Conservation (phyloP, 2,113 vertebrate genomes). For the Garra rufa region DNA sequence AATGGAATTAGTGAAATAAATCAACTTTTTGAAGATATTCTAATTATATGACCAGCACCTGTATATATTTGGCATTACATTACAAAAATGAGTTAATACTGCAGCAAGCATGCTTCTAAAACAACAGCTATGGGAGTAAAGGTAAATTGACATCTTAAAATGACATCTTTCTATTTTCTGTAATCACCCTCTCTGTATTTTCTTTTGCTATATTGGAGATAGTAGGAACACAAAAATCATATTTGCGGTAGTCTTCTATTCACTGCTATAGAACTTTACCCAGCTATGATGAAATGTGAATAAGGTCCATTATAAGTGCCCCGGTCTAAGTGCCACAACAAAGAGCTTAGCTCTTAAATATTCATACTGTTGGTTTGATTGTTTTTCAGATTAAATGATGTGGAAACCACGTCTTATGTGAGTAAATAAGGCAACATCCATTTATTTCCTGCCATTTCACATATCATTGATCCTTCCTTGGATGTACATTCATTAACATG, state of each 20-base stretch:
- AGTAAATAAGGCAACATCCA: slow-evolving; percentile 44
- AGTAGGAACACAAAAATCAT: neutral
- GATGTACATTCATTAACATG: slow-evolving; percentile 74
- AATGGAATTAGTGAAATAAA: too few species aligned
- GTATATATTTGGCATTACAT: too few species aligned
- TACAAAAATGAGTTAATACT: too few species aligned
- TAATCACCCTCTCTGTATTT: neutral
- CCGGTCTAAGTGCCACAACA: neutral
- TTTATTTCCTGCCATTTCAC: slow-evolving; percentile 42
- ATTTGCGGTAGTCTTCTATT: neutral
- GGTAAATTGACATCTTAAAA: too few species aligned
- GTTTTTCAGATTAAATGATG: slow-evolving; percentile 37
- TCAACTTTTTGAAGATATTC: too few species aligned
- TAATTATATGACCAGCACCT: too few species aligned
- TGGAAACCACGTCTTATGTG: slow-evolving; percentile 33
- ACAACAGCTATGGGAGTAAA: too few species aligned
- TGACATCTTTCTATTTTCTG: neutral
- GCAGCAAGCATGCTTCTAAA: neutral
- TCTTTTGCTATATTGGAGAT: neutral
- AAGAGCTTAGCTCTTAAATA: slow-evolving; percentile 12
- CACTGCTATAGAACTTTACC: neutral
- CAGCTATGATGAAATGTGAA: neutral
- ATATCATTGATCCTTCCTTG: slow-evolving; percentile 62
- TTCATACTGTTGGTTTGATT: slow-evolving; percentile 1
- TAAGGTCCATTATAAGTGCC: neutral